Base-by-base conservation (phyloP, 1,140 invertebrate genomes). In the Sesamia nonagrioides region DNA sequence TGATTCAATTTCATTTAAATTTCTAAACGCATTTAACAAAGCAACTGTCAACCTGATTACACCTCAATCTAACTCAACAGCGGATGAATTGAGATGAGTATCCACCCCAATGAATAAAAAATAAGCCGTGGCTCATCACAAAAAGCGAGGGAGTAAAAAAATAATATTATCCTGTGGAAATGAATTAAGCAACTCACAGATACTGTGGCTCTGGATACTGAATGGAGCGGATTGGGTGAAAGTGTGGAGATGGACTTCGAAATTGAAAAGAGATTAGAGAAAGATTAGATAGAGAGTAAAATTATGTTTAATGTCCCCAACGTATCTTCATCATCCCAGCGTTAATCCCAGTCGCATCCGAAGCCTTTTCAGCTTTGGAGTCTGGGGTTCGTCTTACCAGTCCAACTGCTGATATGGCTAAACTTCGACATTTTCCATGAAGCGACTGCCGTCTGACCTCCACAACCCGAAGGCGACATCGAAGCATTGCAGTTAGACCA, bases 101-200 rank as follows among this genome's bases (percentile, higher is more conserved):
- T 87, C 87, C 85, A 85, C 80, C 84, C 88, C 88, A 89, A 93
- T 94, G 93, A 93, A 95, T 95, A 95, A 95, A 94, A 94, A 95
- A 92, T 93, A 93, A 92, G 88, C 86, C 82, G 81, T 85, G 90
- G 86, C 89, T 91, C 88, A 88, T 88, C 84, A 86, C 82, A 89
- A 89, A 92, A 89, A 78, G 37, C 73, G 87, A 76, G 91, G 91
- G 91, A 91, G 93, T 93, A 94, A 93, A 94, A 95, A 95, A 95
- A 95, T 95, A 95, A 95, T 95, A 95, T 95, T 94, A 95, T 95
- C 93, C 92, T 82, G 88, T 90, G 89, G 91, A 94, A 94, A 94
- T 93, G 93, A 94, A 94, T 94, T 94, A 94, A 94, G 91, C 89
- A 90, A 87, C 90, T 91, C 88, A 76, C 86, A 89, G 91, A 94